Conservation (phyloP, 1,140 invertebrate genomes). For the Leptinotarsa defecta region DNA sequence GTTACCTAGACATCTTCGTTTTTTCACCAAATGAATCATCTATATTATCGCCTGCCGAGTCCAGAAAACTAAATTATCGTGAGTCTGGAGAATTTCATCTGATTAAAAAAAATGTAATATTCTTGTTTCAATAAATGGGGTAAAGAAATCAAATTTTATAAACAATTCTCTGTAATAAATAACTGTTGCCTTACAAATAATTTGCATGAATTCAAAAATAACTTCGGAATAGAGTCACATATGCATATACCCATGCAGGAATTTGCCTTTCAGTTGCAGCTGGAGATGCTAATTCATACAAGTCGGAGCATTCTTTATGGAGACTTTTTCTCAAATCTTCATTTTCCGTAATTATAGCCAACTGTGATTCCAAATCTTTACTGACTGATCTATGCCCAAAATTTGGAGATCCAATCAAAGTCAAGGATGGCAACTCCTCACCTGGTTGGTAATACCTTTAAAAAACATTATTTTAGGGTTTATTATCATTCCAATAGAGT, state of each 20-base stretch:
- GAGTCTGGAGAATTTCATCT: too few relatives aligned
- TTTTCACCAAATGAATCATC: too few relatives aligned
- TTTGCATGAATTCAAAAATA: slow-evolving; percentile 59
- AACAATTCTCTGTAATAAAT: too few relatives aligned
- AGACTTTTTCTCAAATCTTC: slow-evolving; percentile 70
- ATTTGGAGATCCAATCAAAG: slow-evolving; percentile 95
- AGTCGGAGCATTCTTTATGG: slow-evolving; percentile 66
- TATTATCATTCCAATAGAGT: too few relatives aligned
- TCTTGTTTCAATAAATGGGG: too few relatives aligned
- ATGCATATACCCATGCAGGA: slow-evolving; percentile 66
- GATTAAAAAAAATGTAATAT: too few relatives aligned
- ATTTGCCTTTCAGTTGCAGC: slow-evolving; percentile 61
- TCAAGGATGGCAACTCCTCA: slow-evolving; percentile 72
- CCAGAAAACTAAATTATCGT: too few relatives aligned
- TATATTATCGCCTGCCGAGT: too few relatives aligned
- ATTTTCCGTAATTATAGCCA: slow-evolving; percentile 85
- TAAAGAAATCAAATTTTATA: too few relatives aligned
- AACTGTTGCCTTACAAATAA: too few relatives aligned
- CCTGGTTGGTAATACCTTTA: slow-evolving; percentile 70
- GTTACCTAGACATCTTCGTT: too few relatives aligned
- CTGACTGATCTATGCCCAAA: slow-evolving; percentile 90
- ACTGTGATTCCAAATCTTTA: slow-evolving; percentile 91
- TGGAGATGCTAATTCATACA: slow-evolving; percentile 66
- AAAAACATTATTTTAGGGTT: neutral
- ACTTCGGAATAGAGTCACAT: slow-evolving; percentile 65